Conservation (phyloP, 1,140 invertebrate genomes). For the Drosophila lowei region DNA sequence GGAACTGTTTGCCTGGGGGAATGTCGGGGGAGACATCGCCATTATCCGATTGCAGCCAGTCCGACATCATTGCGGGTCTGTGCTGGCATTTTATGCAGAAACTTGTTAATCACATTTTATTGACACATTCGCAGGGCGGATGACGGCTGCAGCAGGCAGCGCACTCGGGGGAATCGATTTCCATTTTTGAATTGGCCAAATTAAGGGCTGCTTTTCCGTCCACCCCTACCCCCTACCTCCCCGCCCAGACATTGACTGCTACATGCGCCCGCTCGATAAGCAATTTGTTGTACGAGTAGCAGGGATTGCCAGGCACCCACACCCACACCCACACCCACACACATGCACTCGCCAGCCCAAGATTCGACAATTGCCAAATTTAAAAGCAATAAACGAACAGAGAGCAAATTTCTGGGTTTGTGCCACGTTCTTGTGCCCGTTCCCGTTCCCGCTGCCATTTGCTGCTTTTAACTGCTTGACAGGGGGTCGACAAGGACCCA, state of each 20-base stretch:
- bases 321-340: constrained; percentile 14
- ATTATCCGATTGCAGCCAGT: constrained; percentile 43
- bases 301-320: too few relatives aligned
- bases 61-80: constrained; percentile 22
- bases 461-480: constrained; percentile 53
- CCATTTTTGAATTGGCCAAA: constrained; percentile 81
- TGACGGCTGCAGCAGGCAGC: too few relatives aligned
- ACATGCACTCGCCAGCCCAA: constrained; percentile 32
- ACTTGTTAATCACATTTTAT: constrained; percentile 81
- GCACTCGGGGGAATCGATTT: constrained; percentile 75
- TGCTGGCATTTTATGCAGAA: constrained; percentile 72
- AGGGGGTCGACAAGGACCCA: constrained; percentile 11
- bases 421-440: constrained; percentile 34
- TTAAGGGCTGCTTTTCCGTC: constrained; percentile 66
- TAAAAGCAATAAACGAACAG: constrained; percentile 79
- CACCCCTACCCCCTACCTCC: neutral
- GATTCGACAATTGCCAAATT: constrained; percentile 79
- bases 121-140: constrained; percentile 51
- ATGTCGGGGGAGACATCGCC: constrained; percentile 42
- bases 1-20: constrained; percentile 1
- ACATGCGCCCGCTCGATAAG: constrained; percentile 66
- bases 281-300: constrained; percentile 53
- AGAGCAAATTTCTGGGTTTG: constrained; percentile 74
- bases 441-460: neutral
- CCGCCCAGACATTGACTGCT: constrained; percentile 34